phyloP scores from a whole-genome alignment of 2,113 vertebrate species.

The Laterallus jamaicensis region DNA sequence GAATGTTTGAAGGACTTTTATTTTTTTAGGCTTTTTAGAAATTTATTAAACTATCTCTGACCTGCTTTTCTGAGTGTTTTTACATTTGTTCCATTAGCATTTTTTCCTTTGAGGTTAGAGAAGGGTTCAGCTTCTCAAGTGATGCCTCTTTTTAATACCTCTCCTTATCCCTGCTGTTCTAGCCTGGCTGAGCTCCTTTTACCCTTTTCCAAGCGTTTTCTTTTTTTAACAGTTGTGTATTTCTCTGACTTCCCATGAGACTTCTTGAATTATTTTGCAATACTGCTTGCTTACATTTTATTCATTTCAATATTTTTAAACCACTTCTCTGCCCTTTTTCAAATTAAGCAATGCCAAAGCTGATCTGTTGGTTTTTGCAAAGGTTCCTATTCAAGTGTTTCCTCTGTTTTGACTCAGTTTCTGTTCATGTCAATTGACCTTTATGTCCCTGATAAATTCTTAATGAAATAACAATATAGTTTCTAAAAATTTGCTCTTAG shows the following conservation, averaged over 20 bases:
- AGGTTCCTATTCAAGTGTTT: not conserved
- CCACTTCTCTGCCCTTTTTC: not conserved
- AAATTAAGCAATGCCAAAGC: not conserved
- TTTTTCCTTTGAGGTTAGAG: not conserved
- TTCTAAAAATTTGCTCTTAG: not conserved
- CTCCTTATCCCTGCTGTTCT: not conserved
- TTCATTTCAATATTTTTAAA: not conserved
- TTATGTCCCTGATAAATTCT: not conserved
- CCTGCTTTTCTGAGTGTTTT: not conserved
- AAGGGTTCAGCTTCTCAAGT: not conserved
- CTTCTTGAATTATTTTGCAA: not conserved
- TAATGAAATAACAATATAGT: not conserved
- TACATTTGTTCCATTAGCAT: not conserved
- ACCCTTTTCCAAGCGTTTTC: not conserved
- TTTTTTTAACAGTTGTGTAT: not conserved
- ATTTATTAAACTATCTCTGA: not conserved
- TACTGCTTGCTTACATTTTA: not conserved
- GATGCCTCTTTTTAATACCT: not conserved
- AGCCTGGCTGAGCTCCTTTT: not conserved
- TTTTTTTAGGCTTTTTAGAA: not conserved
- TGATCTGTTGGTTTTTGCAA: not conserved
- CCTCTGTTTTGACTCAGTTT: not conserved
- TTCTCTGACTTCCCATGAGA: not conserved
- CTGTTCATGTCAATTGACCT: not conserved
- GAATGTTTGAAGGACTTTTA: not conserved